Evolutionary conservation across 1,140 invertebrate species (phyloP), one percentile per base, ranked within the genome.

Genomic region (Paramacrobiotus metropolitanus): DNA sequence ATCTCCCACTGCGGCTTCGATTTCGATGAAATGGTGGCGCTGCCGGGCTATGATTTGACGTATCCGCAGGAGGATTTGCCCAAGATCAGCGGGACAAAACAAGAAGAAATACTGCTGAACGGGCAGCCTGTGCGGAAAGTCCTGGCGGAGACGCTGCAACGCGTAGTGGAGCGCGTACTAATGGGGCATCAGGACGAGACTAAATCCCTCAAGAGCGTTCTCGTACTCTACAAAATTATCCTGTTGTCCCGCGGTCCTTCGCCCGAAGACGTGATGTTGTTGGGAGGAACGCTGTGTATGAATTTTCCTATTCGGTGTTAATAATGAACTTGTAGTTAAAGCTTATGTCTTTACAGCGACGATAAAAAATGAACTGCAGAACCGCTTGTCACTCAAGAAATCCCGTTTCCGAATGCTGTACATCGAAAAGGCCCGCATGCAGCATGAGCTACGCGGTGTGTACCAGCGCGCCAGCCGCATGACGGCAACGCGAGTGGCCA

Each of bases 101-200:
- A 24, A 30, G 29, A 30, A 63, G 48, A 63, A 15, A 34, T 55
- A 4, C 40, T 64, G 21, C 44, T 61, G 29, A 62, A 70, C 44
- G 68, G 70, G 29, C 40, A 62, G 31, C 68, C 70, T 55, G 61
- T 70, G 29, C 74, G 82, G 62, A 70, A 74, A 63, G 69, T 71
- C 34, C 67, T 85, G 1, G 73, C 74, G 1, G 70, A 77, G 48
- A 67, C 75, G 2, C 74, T 83, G 62, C 71, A 74, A 21, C 66
- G 70, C 60, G 67, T 84, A 2, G 77, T 82, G 65, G 70, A 73
- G 44, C 74, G 77, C 64, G 74, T 85, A 64, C 68, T 82, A n/a
- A 70, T 75, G 34, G 72, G 75, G 48, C 73, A 74, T 61, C 81
- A 83, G 70, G 84, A 86, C 69, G 83, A 88, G 69, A 86, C 82